These are phyloP conservation scores for Synodontis membranacea DNA, from an alignment of 2,113 vertebrate species.

Conservation along the genomic window DNA sequence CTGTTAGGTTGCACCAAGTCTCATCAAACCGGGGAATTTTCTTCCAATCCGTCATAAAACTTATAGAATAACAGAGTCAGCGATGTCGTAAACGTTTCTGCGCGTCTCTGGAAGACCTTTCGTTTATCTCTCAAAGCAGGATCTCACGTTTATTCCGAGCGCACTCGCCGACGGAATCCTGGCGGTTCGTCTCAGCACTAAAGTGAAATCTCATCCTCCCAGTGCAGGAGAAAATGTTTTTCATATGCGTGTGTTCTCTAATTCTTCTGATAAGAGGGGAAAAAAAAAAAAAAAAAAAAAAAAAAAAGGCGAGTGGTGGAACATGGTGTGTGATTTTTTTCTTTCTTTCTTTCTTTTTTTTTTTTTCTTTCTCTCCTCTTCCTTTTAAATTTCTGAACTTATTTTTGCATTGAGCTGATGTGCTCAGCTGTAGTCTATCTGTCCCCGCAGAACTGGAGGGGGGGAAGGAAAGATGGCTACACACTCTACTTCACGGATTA, in stretches of 20 bases:
- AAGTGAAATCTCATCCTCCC: not conserved
- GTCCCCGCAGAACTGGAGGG: conserved; percentile 68
- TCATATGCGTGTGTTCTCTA: conserved; percentile 50
- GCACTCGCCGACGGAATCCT: not conserved
- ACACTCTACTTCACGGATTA: conserved; percentile 70
- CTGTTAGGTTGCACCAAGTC: not conserved
- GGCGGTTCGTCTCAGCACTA: not conserved
- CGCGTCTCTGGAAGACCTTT: not conserved
- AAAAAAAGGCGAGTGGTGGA: conserved; percentile 50
- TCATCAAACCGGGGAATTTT: not conserved
- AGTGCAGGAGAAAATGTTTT: not conserved
- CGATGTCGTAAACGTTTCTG: not conserved
- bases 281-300: conserved; percentile 46
- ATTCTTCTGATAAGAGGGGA: not conserved
- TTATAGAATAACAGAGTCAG: not conserved
- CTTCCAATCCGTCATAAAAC: not conserved
- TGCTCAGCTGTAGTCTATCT: conserved; percentile 69
- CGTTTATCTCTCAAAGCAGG: not conserved
- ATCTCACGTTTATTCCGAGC: not conserved
- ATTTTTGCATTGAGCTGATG: conserved; percentile 33
- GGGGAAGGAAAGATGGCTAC: conserved; percentile 68
- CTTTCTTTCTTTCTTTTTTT: not conserved
- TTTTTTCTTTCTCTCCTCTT: no score
- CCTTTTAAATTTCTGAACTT: not conserved
- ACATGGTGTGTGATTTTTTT: conserved; percentile 42